Evolutionary conservation across 2,113 vertebrate species (phyloP), one percentile per base, ranked within the genome.

Genomic region (Phasianus colchicus): DNA sequence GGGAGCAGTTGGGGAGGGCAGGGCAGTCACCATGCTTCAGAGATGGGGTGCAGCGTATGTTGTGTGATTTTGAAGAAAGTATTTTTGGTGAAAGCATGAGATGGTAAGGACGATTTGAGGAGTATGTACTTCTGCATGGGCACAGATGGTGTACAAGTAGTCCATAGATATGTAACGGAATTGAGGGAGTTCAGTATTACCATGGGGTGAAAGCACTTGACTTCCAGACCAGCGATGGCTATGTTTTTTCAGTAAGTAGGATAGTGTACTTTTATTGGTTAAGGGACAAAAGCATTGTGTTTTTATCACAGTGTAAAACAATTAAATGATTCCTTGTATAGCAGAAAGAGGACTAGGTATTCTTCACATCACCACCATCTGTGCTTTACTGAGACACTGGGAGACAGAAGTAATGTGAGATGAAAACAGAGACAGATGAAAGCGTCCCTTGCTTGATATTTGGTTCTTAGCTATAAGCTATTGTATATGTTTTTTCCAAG

Each of bases 251-350:
- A 76, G 43, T 90, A 85, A 96, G 82, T 54, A 73, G 92, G 63
- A 45, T 84, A 40, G 36, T 71, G 74, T 90, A 43, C 48, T 93
- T 55, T 65, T 96, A 72, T 0, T 20, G 43, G 74, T 52, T 75
- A 57, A 88, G 75, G 74, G 78, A 92, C 77, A n/a, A 21, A 13
- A 0, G 0, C 2, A 8, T 4, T 1, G 74, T 82, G 52, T 84
- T 96, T 82, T 87, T 83, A 89, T 82, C 74, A 42, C 67, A 29
- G 54, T 72, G 36, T 74, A 92, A 92, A 92, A 87, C 76, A 89
- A 83, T 72, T 85, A 76, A 87, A 70, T 70, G 27, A 58, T 94
- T 92, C 76, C 45, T 76, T 32, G 38, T 55, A 19, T 17, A 79
- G 32, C 67, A 11, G 84, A 91, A 86, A 77, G 32, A 92, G 57